phyloP scores from a whole-genome alignment of 1,140 invertebrate species.

The Heliconius hewitsoni region DNA sequence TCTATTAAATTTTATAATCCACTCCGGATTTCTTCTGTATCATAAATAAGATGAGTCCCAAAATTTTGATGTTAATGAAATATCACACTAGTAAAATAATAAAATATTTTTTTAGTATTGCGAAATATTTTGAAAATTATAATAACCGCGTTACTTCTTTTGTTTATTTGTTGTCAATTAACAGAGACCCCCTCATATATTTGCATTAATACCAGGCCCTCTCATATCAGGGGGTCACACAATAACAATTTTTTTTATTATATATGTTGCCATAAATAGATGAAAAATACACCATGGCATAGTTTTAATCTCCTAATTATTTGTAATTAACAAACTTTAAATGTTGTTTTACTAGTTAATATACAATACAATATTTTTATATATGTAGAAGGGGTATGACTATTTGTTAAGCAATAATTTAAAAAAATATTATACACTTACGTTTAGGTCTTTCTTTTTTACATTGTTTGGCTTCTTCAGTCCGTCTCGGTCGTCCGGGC shows the following conservation, averaged over 20 bases:
- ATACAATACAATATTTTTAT: too few relatives aligned
- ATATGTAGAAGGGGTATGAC: too few relatives aligned
- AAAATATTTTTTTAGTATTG: background rate
- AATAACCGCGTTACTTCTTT: background rate
- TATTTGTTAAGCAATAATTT: background rate
- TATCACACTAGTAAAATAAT: slow-evolving; percentile 5
- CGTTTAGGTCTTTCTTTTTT: background rate
- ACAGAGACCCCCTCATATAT: background rate
- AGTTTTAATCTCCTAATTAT: too few relatives aligned
- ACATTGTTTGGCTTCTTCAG: background rate
- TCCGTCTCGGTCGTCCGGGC: background rate
- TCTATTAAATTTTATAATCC: background rate
- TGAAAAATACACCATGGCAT: too few relatives aligned
- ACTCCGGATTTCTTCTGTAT: background rate
- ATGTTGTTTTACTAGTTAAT: too few relatives aligned
- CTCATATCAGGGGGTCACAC: background rate
- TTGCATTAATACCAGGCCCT: background rate
- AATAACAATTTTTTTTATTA: background rate
- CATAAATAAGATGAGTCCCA: background rate
- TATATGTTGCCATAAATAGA: too few relatives aligned
- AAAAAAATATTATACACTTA: background rate
- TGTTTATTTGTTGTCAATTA: background rate
- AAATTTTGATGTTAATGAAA: background rate
- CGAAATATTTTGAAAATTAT: background rate
- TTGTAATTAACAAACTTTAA: too few relatives aligned